These are phyloP conservation scores for Aethina tumida DNA, from an alignment of 1,140 invertebrate species.

Conservation along the genomic window DNA sequence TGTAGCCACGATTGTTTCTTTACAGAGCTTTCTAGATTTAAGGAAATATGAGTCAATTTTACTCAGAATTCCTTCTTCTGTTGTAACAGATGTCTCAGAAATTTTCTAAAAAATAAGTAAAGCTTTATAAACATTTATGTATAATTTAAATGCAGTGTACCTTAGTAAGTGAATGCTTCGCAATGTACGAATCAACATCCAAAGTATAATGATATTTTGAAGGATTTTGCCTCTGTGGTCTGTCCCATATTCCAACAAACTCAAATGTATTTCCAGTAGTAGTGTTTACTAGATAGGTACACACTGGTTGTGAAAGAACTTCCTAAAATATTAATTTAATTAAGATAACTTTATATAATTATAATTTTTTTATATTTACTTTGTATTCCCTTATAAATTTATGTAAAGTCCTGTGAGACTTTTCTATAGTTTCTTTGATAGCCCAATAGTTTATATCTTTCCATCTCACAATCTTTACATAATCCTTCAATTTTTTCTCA, in stretches of 20 bases:
- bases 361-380: constrained; percentile 12
- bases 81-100: not conserved
- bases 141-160: constrained; percentile 8
- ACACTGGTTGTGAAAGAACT: constrained; percentile 44
- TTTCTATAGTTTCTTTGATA: constrained; percentile 79
- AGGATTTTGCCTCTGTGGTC: constrained; percentile 39
- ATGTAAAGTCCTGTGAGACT: constrained; percentile 77
- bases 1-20: constrained; percentile 44
- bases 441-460: constrained; percentile 92
- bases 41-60: constrained; percentile 37
- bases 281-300: constrained; percentile 34
- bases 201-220: constrained; percentile 42
- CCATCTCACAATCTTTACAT: constrained; percentile 93
- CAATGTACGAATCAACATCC: constrained; percentile 35
- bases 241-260: constrained; percentile 44
- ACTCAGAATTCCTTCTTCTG: constrained; percentile 14
- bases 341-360: not conserved
- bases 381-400: constrained; percentile 76
- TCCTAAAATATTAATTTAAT: constrained; percentile 32
- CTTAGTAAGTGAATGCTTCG: constrained; percentile 18
- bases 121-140: not conserved
- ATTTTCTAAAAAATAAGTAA: constrained; percentile 7
- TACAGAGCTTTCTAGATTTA: constrained; percentile 53
- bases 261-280: constrained; percentile 31
- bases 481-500: constrained; percentile 85